Conservation (phyloP, 2,113 vertebrate genomes). For the Sarotherodon lohbergeri region DNA sequence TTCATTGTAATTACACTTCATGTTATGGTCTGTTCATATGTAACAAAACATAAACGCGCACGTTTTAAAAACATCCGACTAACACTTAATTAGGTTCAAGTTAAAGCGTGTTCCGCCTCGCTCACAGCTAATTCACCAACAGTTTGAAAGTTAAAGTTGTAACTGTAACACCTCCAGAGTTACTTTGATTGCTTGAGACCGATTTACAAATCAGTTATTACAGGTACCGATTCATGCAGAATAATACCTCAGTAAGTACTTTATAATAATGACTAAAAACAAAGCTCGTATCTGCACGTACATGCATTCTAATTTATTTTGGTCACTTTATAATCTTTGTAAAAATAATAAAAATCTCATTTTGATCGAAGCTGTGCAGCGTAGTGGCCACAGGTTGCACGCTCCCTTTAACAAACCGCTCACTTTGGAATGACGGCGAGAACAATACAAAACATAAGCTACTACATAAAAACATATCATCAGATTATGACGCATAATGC, state of each 20-base stretch:
- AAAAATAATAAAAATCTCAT: rapidly evolving
- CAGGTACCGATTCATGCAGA: not conserved
- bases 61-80: not conserved
- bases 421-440: not conserved
- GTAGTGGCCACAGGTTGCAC: rapidly evolving
- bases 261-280: not conserved
- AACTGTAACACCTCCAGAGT: not conserved
- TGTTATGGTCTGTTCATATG: not conserved
- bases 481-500: not conserved
- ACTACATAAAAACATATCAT: not conserved
- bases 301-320: not conserved
- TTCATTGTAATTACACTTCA: not conserved
- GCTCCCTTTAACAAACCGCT: not conserved
- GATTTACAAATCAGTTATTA: not conserved
- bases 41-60: rapidly evolving
- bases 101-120: not conserved
- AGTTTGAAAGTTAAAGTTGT: not conserved
- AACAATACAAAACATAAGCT: not conserved
- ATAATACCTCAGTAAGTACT: not conserved
- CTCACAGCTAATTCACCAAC: not conserved
- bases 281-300: rapidly evolving
- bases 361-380: not conserved
- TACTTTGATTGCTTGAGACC: rapidly evolving
- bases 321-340: not conserved
- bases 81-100: not conserved